These are phyloP conservation scores for Motacilla alba DNA, from an alignment of 2,113 vertebrate genomes.

Conservation along the genomic window DNA sequence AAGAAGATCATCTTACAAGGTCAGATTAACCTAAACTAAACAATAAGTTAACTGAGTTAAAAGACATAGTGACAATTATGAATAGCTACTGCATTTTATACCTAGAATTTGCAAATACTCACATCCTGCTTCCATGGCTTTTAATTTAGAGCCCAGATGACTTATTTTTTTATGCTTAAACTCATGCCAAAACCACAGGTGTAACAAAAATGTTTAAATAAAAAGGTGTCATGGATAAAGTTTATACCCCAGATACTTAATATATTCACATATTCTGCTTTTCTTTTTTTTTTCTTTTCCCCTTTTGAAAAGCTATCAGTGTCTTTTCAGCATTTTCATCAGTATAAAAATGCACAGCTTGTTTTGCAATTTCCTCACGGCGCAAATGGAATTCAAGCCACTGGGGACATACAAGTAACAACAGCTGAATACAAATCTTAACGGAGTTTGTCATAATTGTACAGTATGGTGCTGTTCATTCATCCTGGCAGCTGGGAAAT, in stretches of 20 bases:
- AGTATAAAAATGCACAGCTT: constrained; percentile 34
- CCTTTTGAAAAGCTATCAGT: neutral
- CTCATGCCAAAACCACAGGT: neutral
- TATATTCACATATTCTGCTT: neutral
- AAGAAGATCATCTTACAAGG: constrained; percentile 50
- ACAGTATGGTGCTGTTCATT: neutral
- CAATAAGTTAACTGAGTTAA: neutral
- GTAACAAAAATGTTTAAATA: neutral
- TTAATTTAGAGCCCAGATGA: neutral
- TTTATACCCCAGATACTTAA: neutral
- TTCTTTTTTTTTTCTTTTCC: neutral
- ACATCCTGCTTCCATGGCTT: neutral
- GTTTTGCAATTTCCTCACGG: neutral
- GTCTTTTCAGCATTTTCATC: constrained; percentile 13
- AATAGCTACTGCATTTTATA: neutral
- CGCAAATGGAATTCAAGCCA: neutral
- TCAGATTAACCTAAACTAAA: constrained; percentile 13
- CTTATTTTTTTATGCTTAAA: constrained; percentile 1
- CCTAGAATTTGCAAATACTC: neutral
- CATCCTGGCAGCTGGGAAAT: constrained; percentile 11
- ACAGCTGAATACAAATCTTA: constrained; percentile 23
- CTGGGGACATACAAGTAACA: neutral
- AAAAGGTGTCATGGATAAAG: neutral
- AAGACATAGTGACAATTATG: constrained; percentile 31
- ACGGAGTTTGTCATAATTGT: neutral